Evolutionary conservation across 2,888 invertebrate genomes (phyloP), one percentile per base, ranked within the genome.

Genomic region (Apodemia hepburni): DNA sequence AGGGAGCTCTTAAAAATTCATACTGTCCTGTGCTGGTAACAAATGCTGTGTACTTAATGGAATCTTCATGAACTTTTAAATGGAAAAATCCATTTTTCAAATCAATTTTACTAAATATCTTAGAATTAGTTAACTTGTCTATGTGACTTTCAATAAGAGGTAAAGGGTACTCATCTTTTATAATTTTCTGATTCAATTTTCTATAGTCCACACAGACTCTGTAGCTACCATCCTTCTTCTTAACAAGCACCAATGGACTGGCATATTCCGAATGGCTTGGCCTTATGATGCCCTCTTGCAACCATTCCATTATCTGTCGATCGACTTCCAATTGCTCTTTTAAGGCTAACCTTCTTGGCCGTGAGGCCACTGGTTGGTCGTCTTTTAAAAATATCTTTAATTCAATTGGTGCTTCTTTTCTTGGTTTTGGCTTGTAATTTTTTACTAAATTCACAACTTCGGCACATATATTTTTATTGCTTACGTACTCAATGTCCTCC

Each of bases 11-110:
- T 22, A 75, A 61, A 66, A 84, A 81, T 68, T 85, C 80, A 70
- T 70, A 82, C 58, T 84, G 82, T n/a, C 80, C 79, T 59, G 15
- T 67, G 3, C 65, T 75, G 3, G 77, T 78, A 3, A 81, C 78
- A 70, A 82, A 84, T 0, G 82, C 64, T 2, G 80, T 80, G 62
- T 79, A 81, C 65, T 76, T 73, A 57, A 74, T 35, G 8, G 66
- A 70, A 11, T 67, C 62, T 60, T 68, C 69, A n/a, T 72, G 71
- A 5, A 82, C 62, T 1, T 61, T 66, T 17, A 81, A 75, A 68
- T 82, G 80, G 57, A 80, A 81, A 65, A 77, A 81, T 22, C 75
- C 78, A 71, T 78, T 74, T 67, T 74, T 76, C 15, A 81, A 64
- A 66, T 80, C 77, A 0, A 72, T 29, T 9, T 58, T 63, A 60